phyloP scores from a whole-genome alignment of 2,888 invertebrate genomes.

The Dicyrtomina minuta region DNA sequence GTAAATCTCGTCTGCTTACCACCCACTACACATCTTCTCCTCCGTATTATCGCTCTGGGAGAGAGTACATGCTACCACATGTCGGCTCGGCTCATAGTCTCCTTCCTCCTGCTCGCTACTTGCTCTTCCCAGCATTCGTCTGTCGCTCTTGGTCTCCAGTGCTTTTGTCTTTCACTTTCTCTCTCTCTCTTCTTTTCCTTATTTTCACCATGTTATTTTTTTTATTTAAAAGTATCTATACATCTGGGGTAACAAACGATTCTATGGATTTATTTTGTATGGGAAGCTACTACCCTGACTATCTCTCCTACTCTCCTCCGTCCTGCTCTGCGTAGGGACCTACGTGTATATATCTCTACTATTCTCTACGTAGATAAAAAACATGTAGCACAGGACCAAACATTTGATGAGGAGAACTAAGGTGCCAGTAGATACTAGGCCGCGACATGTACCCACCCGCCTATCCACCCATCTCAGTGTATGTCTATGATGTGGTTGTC shows the following conservation, averaged over 20 bases:
- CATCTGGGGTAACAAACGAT: no score
- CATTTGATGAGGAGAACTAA: no score
- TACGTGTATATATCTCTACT: not conserved
- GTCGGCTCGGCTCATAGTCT: conserved; percentile 21
- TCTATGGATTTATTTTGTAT: no score
- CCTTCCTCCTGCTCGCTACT: not conserved
- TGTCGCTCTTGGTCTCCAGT: not conserved
- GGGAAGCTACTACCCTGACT: no score
- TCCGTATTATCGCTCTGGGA: conserved; percentile 39
- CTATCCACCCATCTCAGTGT: no score
- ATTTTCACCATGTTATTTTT: conserved; percentile 1
- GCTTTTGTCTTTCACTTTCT: not conserved
- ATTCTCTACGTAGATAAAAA: no score
- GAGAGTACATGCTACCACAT: conserved; percentile 33
- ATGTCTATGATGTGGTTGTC: no score
- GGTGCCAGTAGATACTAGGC: no score
- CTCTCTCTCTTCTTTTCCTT: conserved; percentile 2
- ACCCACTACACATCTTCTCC: conserved; percentile 52
- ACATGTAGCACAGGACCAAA: no score
- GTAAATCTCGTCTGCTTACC: conserved; percentile 53
- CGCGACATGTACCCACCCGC: no score
- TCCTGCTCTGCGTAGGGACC: not conserved
- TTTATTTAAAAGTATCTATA: no score
- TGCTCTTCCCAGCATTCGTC: not conserved
- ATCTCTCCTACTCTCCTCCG: no score